Evolutionary conservation across 2,113 vertebrate species (phyloP).

Genomic region (Oncorhynchus mykiss): DNA sequence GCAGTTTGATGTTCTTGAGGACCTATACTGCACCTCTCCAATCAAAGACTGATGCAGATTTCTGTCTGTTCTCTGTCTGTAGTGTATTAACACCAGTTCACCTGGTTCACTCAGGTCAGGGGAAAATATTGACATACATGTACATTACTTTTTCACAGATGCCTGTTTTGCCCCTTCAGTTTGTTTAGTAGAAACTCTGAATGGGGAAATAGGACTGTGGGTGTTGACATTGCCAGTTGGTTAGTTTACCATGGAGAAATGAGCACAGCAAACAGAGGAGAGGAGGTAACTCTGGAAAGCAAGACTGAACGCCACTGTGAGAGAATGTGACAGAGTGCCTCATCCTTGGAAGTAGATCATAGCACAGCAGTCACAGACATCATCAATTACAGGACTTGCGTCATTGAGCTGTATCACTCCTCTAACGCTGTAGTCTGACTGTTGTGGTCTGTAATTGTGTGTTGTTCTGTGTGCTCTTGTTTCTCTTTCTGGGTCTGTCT

Average conservation of each 20-base stretch:
- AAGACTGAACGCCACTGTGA: background rate
- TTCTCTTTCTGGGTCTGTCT: background rate
- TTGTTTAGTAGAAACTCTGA: background rate
- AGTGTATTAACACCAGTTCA: background rate
- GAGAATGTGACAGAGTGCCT: too few species aligned
- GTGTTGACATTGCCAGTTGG: constrained; percentile 3
- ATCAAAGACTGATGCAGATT: too few species aligned
- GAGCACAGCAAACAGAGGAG: background rate
- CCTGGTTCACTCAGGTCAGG: background rate
- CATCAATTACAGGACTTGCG: background rate
- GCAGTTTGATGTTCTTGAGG: background rate
- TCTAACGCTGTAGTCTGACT: too few species aligned
- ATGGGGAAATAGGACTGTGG: background rate
- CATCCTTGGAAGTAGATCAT: background rate
- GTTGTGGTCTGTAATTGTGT: too few species aligned
- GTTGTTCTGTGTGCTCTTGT: too few species aligned
- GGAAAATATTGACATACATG: background rate
- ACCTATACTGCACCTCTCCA: too few species aligned
- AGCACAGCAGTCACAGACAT: background rate
- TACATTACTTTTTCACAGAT: background rate
- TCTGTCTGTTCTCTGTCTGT: background rate
- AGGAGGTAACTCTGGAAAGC: background rate
- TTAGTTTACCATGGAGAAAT: background rate
- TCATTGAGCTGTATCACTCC: too few species aligned
- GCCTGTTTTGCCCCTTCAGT: too few species aligned